Conservation (phyloP, 2,888 invertebrate species). For the Meteorus colon region DNA sequence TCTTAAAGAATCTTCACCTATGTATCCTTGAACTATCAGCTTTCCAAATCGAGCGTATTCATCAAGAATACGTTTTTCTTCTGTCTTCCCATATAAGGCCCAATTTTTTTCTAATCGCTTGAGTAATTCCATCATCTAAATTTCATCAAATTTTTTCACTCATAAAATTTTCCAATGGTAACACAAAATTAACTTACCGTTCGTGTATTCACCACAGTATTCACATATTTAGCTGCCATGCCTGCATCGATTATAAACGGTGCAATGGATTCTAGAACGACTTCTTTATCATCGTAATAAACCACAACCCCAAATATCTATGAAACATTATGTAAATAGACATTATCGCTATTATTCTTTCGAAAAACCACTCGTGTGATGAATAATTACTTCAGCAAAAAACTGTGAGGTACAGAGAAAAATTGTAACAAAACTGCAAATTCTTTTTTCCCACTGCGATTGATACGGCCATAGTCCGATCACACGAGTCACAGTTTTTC, state of each 20-base stretch:
- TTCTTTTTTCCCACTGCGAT: background rate
- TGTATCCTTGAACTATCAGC: conserved; percentile 2
- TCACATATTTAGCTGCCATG: conserved; percentile 13
- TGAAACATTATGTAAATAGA: background rate
- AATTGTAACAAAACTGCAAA: background rate
- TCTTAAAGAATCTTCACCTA: background rate
- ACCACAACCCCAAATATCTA: conserved; percentile 14
- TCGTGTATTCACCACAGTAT: background rate
- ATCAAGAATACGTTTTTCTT: background rate
- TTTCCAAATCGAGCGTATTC: background rate
- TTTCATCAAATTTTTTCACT: background rate
- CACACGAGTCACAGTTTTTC: background rate
- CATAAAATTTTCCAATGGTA: background rate
- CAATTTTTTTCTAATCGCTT: background rate
- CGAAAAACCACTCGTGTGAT: background rate
- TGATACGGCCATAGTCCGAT: conserved; percentile 50
- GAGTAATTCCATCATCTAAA: background rate
- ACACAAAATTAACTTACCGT: background rate
- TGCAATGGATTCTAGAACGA: conserved; percentile 22
- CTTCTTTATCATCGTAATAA: conserved; percentile 16
- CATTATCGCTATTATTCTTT: background rate
- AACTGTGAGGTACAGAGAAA: conserved; percentile 18
- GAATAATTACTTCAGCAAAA: conserved; percentile 25
- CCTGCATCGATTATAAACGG: conserved; percentile 15
- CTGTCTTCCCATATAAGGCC: background rate